Evolutionary conservation across 2,113 vertebrate species (phyloP), one percentile per base, ranked within the genome.

Genomic region (Brachyistius frenatus): DNA sequence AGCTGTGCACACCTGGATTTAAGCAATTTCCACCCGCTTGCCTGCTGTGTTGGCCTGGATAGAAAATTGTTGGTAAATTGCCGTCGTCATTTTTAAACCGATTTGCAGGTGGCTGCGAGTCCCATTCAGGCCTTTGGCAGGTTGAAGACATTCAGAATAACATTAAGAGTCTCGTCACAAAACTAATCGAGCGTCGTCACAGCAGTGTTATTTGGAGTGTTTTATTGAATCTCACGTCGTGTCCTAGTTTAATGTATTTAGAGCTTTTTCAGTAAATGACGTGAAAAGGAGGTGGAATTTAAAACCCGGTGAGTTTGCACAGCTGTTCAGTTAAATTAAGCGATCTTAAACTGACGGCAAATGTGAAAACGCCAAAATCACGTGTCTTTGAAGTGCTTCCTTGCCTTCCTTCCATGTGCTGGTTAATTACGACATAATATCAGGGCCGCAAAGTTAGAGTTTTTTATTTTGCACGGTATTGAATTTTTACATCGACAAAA

Each of bases 1-100:
- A 44, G 23, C 73, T 37, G 9, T 60, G 14, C 55, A 67, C 53
- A 76, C 33, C 55, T 44, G 23, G 46, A 58, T 60, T 31, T 10
- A 44, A 23, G 23, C 15, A 8, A 14, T 32, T 57, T 65, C 3
- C 5, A 57, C 4, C 53, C 58, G 8, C 32, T 58, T 44, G 55
- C 72, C 23, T 32, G 54, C 54, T 58, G 44, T 33, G 57, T 50
- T 14, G 4, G 32, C 30, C 30, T 54, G 3, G 3, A 30, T 23
- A 31, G 33, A 1, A 5, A 36, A 37, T 13, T 4, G 5, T 31
- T 9, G 15, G 35, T 23, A 30, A 41, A 76, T 60, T 53, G 46
- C 54, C 41, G 14, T 14, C 63, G 32, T 64, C 5, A 11, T 9
- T 31, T 46, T 31, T 50, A n/a, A 49, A 10, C 36, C 9, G 37